Percentiles rank a stretch among this genome's conserved stretches.
Evolutionary conservation across 2,113 vertebrate species (phyloP).

Genomic region (Rattus rattus): DNA sequence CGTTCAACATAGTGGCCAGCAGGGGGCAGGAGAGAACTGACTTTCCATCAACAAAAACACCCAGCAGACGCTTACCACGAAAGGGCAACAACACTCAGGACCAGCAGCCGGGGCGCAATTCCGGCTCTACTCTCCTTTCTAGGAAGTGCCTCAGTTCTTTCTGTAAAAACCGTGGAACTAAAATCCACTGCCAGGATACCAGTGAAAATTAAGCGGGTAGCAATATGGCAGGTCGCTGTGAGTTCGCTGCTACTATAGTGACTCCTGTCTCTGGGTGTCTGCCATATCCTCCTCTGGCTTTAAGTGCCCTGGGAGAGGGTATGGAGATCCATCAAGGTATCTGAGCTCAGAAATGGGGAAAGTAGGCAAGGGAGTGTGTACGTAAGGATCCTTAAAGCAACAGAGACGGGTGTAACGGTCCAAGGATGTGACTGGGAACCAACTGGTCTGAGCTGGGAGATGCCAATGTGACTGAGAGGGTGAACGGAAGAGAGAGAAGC

Average conservation of each 20-base stretch:
- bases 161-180: neutral
- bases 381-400: neutral
- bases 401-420: neutral
- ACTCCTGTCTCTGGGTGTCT: neutral
- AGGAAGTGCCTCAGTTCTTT: neutral
- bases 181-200: neutral
- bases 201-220: neutral
- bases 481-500: neutral
- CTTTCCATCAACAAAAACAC: rapidly evolving
- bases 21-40: conserved; percentile 38
- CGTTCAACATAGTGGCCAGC: neutral
- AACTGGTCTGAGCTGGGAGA: neutral
- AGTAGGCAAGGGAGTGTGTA: neutral
- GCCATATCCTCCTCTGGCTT: neutral
- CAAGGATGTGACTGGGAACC: neutral
- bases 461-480: neutral
- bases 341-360: neutral
- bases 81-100: too few species aligned
- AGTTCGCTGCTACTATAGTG: neutral
- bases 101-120: neutral
- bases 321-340: conserved; percentile 79
- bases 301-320: conserved; percentile 73
- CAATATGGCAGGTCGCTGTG: neutral
- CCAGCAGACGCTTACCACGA: neutral
- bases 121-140: neutral